Conservation (phyloP, 2,113 vertebrate species). For the Chloropsis hardwickii region DNA sequence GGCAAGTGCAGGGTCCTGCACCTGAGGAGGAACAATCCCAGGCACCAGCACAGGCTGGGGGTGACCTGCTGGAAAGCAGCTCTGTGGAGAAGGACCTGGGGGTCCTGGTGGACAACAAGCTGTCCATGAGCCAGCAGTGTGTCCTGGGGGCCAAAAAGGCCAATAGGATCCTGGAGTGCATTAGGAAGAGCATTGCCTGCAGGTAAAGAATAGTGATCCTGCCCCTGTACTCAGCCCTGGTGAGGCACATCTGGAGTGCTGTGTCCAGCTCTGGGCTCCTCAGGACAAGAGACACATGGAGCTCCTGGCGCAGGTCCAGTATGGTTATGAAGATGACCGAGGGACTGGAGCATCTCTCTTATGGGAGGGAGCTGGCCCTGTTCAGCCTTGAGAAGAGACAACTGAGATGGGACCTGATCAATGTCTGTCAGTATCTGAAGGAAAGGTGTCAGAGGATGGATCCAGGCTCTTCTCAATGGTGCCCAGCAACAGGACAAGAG, state of each 20-base stretch:
- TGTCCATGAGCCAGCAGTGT: not conserved
- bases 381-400: not conserved
- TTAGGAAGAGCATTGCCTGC: not conserved
- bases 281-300: fast-evolving
- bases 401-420: not conserved
- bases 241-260: not conserved
- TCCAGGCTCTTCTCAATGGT: not conserved
- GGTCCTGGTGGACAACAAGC: not conserved
- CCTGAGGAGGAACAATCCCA: not conserved
- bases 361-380: not conserved
- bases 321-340: not conserved
- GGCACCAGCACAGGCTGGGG: too few relatives aligned
- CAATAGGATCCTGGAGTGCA: too few relatives aligned
- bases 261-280: not conserved
- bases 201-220: not conserved
- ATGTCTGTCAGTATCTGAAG: not conserved
- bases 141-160: not conserved
- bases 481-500: not conserved
- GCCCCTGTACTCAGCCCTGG: fast-evolving
- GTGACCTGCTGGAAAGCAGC: not conserved
- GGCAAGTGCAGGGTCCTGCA: not conserved
- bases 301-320: not conserved
- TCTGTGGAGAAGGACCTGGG: not conserved
- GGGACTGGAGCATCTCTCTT: not conserved
- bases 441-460: not conserved